Base-by-base conservation (phyloP, 2,797 vertebrate genomes). In the Coluber constrictor region DNA sequence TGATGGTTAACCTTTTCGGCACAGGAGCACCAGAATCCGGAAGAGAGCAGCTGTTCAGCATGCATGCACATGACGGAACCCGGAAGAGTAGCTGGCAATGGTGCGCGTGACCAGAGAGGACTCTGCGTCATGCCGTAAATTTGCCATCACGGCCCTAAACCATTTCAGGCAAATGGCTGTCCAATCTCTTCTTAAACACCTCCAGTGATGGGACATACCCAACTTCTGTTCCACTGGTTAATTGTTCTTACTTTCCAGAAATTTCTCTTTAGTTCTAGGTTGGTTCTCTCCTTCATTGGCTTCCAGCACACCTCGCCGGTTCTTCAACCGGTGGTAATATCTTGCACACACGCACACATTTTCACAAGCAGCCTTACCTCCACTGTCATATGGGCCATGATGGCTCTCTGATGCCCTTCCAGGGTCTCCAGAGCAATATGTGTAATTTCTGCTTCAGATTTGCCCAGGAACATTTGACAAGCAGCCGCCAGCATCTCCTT, bases 391-490 rank as follows among this genome's bases (percentile, higher is more conserved):
- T 99, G 99, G 59, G 99, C 99, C 93, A 99, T 99, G 97, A 99
- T 99, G 94, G 99, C 99, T 87, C 99, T 98, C 97, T 99, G 99
- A 94, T 99, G 99, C n/a, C 99, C 99, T 95, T 99, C 99, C 93
- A 99, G 96, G 0, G 99, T 99, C 97, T 99, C 99, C 29, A 99
- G 96, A 0, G 99, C 98, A 43, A 99, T 99, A 0, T 98, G 97
- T 86, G 98, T 95, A 12, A 99, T 98, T 97, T 99, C 99, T 0
- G 37, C 3, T 96, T 99, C 98, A 0, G 98, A 97, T 94, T 99
- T 99, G 16, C 99, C 99, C 97, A 99, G 98, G 95, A 99, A 99
- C 99, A 99, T 99, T 96, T 99, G 99, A 93, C 99, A 99, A 91
- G 99, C 99, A 0, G 99, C 98, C 0, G 98, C 98, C 95, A 99